A percentile compares a stretch with the other conserved stretches of the same genome.
Conservation (phyloP, 2,797 vertebrate genomes). For the Sorex maritimensis region DNA sequence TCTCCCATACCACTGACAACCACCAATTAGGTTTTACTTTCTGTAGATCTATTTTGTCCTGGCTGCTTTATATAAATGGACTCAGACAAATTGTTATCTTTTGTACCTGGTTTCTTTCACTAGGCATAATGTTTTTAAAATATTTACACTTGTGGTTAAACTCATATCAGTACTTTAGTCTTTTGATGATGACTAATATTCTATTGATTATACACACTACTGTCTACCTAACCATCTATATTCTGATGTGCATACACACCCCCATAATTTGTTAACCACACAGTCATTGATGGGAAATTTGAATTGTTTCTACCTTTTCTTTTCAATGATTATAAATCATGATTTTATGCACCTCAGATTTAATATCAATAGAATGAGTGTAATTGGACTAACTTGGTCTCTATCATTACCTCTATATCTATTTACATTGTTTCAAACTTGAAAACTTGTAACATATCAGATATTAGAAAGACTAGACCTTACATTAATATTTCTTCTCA, state of each 20-base stretch:
- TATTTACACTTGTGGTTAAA: neutral
- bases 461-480: neutral
- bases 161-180: neutral
- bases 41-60: neutral
- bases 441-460: neutral
- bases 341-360: neutral
- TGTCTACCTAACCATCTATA: neutral
- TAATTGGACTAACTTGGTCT: neutral
- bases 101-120: neutral
- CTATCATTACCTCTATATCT: neutral
- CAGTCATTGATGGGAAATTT: neutral
- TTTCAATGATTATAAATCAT: neutral
- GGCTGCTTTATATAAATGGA: constrained; percentile 24
- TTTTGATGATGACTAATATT: constrained; percentile 7
- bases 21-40: neutral
- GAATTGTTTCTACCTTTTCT: neutral
- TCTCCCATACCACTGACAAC: neutral
- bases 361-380: neutral
- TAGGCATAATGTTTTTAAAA: neutral
- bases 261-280: neutral
- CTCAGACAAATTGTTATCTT: neutral
- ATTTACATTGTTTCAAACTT: neutral
- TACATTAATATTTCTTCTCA: neutral
- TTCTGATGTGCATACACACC: neutral
- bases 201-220: neutral